Evolutionary conservation across 2,888 invertebrate genomes (phyloP).

Genomic region (Empis livida): DNA sequence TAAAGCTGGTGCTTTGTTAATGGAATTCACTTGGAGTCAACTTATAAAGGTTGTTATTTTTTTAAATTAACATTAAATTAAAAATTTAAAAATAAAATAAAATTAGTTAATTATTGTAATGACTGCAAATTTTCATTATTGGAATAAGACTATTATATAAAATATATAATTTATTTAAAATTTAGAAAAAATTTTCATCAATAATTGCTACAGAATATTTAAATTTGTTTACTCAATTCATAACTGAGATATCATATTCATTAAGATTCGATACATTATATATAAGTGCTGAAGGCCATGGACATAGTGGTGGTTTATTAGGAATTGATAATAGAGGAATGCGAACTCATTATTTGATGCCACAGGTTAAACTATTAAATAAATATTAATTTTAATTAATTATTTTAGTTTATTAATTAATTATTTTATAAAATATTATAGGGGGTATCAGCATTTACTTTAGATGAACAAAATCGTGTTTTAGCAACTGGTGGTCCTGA

Average conservation of each 20-base stretch:
- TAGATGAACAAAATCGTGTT: slow-evolving; percentile 44
- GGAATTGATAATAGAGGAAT: not conserved
- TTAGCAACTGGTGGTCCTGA: slow-evolving; percentile 65
- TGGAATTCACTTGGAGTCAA: slow-evolving; percentile 46
- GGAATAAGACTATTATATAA: too few relatives aligned
- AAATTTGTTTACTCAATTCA: not conserved
- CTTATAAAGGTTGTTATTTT: slow-evolving; percentile 35
- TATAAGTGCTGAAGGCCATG: not conserved
- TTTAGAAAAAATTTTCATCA: not conserved
- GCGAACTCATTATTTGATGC: not conserved
- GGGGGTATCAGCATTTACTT: slow-evolving; percentile 44
- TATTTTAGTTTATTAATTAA: not conserved
- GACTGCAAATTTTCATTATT: too few relatives aligned
- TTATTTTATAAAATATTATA: not conserved
- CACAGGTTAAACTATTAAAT: not conserved
- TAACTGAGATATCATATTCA: not conserved
- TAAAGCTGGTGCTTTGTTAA: slow-evolving; percentile 46
- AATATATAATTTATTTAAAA: too few relatives aligned
- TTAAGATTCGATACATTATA: not conserved
- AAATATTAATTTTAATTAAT: too few relatives aligned
- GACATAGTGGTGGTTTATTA: not conserved
- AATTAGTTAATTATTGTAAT: too few relatives aligned
- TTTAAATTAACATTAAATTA: too few relatives aligned
- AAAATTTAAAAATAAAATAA: too few relatives aligned
- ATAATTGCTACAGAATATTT: not conserved